A percentile compares a stretch with the other conserved stretches of the same genome.
Conservation (phyloP, 2,888 invertebrate genomes). For the Ectemnius cavifrons region DNA sequence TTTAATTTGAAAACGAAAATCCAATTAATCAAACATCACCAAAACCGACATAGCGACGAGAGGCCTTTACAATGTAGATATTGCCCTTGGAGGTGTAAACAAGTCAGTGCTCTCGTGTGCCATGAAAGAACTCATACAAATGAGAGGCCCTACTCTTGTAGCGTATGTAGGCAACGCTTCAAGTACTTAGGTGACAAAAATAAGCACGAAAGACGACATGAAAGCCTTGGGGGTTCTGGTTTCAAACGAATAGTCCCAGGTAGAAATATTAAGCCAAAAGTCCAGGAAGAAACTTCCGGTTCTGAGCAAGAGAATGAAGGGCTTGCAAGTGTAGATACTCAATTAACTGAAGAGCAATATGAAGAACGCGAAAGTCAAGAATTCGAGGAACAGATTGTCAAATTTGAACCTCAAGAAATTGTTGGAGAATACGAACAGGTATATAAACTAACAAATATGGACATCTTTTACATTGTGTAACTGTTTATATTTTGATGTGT, state of each 20-base stretch:
- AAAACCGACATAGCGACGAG: conserved; percentile 75
- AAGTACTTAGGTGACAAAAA: conserved; percentile 76
- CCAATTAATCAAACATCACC: conserved; percentile 75
- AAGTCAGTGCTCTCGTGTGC: conserved; percentile 76
- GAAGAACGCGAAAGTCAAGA: conserved; percentile 49
- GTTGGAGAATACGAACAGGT: conserved; percentile 63
- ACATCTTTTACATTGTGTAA: background rate
- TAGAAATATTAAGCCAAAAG: conserved; percentile 65
- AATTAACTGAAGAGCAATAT: conserved; percentile 51
- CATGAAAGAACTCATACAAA: conserved; percentile 76
- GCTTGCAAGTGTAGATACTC: conserved; percentile 35
- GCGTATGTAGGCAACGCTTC: conserved; percentile 74
- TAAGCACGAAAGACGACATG: conserved; percentile 75
- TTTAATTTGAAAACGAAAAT: conserved; percentile 76
- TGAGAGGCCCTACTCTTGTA: conserved; percentile 74
- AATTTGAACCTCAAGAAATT: conserved; percentile 53
- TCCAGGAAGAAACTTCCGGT: conserved; percentile 59
- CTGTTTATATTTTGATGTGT: background rate
- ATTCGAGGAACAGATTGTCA: conserved; percentile 56
- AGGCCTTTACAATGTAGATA: conserved; percentile 73
- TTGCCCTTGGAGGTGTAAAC: conserved; percentile 75
- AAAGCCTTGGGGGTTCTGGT: conserved; percentile 74
- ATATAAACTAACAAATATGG: conserved; percentile 60
- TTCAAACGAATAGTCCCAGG: conserved; percentile 75
- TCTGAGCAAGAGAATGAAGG: conserved; percentile 66